Base-by-base conservation (phyloP, 2,113 vertebrate species). In the Pelusios castaneus region DNA sequence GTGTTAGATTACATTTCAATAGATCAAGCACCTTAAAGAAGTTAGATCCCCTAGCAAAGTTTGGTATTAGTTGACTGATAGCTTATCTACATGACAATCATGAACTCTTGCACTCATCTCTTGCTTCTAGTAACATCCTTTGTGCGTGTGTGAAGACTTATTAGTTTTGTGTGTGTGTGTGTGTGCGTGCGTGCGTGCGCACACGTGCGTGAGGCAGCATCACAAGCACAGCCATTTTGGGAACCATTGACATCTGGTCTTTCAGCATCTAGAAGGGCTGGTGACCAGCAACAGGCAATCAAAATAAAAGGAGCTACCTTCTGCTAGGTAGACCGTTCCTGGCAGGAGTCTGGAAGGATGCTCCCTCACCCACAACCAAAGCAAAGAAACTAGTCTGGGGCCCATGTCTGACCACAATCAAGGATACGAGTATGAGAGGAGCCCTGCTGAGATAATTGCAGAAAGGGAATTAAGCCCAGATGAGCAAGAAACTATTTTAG, bases 1-100 rank as follows among this genome's bases (percentile, higher is more conserved):
- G 89, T 79, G 83, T 94, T 94, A 97, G 93, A 91, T 89, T 91
- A 45, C 88, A 84, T 97, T 97, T 97, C 90, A 94, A 24, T 83
- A 92, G 93, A 93, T 89, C 89, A 95, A 93, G 38, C 81, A 88
- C 76, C 90, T 92, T 93, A 85, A 96, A 95, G 93, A 95, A 97
- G 93, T 87, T 83, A 84, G 94, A 90, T 93, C 89, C 95, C 63
- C 91, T 92, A 82, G 89, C 73, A 91, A 90, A 93, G 91, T 92
- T 89, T 96, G 84, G 86, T 92, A 93, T 96, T 88, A 95, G 54
- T 17, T 84, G 87, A 43, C 80, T 97, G 95, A 90, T 89, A 84
- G 91, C 80, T 92, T 95, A 96, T 96, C 96, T 90, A 76, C 55
- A 87, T 89, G 94, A 92, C 90, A 95, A 94, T 95, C 94, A 86